phyloP scores from a whole-genome alignment of 1,140 invertebrate species.

The Drosophila tsacasi region DNA sequence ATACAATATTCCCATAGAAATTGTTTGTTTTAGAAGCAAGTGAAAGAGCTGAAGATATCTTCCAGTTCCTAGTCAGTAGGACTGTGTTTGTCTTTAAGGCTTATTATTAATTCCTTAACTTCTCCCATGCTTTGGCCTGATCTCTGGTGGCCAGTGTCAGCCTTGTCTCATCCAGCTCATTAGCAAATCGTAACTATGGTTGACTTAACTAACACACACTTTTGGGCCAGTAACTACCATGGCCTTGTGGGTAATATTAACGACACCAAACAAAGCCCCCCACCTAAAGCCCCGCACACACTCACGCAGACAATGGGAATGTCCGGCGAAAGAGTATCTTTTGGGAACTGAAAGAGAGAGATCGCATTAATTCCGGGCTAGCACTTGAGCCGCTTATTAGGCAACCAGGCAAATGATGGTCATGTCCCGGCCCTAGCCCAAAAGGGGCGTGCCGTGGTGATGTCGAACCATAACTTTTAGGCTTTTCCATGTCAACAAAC shows the following conservation, averaged over 20 bases:
- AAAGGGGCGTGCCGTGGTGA: conserved; percentile 38
- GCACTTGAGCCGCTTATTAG: conserved; percentile 78
- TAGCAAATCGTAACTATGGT: conserved; percentile 49
- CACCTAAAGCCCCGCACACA: conserved; percentile 3
- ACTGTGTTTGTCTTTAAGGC: too few relatives aligned
- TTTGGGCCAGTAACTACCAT: conserved; percentile 30
- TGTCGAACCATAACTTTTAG: conserved; percentile 75
- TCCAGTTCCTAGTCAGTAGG: too few relatives aligned
- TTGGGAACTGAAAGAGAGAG: conserved; percentile 36
- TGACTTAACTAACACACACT: conserved; percentile 48
- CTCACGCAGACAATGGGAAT: conserved; percentile 11
- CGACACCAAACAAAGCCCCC: conserved; percentile 30
- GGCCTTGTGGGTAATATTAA: conserved; percentile 52
- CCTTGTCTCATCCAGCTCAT: conserved; percentile 31
- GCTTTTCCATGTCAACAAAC: conserved; percentile 79
- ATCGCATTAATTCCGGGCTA: conserved; percentile 76
- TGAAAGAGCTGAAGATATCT: too few relatives aligned
- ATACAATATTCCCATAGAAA: background rate
- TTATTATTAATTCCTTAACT: background rate
- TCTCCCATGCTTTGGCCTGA: too few relatives aligned
- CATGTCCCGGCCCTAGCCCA: conserved; percentile 22
- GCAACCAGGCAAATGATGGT: conserved; percentile 69
- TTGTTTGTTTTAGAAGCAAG: too few relatives aligned
- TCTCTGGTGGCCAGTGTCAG: conserved; percentile 9
- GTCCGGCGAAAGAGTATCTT: conserved; percentile 60